These are phyloP conservation scores for Macropus fuliginosus DNA, from an alignment of 2,797 vertebrate species.

Conservation along the genomic window DNA sequence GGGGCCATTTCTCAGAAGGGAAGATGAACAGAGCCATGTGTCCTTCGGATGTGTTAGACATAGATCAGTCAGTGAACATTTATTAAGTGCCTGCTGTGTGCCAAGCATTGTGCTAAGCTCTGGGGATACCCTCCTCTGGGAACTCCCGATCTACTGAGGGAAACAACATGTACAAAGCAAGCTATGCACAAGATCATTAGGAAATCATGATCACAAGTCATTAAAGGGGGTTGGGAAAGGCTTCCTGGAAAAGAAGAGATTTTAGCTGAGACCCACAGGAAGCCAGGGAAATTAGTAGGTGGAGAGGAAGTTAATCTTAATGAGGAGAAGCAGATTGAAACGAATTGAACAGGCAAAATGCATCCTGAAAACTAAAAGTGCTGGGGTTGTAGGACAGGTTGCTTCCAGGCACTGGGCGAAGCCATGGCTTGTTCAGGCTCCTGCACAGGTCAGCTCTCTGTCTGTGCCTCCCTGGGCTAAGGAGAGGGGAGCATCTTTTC, in stretches of 20 bases:
- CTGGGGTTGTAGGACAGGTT: background rate
- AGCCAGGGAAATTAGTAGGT: background rate
- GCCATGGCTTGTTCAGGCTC: background rate
- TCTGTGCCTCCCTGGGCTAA: background rate
- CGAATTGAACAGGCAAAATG: background rate
- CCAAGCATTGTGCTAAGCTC: background rate
- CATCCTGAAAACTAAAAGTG: background rate
- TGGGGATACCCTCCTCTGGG: background rate
- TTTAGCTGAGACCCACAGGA: background rate
- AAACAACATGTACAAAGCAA: background rate
- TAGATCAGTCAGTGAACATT: background rate
- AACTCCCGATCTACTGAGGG: background rate
- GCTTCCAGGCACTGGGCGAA: background rate
- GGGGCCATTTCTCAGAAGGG: background rate
- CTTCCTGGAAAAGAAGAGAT: background rate
- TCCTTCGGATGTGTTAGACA: background rate
- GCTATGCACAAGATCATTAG: background rate
- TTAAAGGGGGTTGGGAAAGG: background rate
- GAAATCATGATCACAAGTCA: background rate
- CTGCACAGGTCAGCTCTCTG: background rate
- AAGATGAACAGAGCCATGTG: background rate
- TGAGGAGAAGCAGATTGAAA: background rate
- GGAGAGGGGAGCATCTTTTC: conserved; percentile 6
- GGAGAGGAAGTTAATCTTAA: background rate
- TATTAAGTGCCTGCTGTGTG: background rate